Percentiles rank a stretch among this genome's conserved stretches.
Conservation (phyloP, 2,888 invertebrate genomes). For the Caenorhabditis zanzibari region DNA sequence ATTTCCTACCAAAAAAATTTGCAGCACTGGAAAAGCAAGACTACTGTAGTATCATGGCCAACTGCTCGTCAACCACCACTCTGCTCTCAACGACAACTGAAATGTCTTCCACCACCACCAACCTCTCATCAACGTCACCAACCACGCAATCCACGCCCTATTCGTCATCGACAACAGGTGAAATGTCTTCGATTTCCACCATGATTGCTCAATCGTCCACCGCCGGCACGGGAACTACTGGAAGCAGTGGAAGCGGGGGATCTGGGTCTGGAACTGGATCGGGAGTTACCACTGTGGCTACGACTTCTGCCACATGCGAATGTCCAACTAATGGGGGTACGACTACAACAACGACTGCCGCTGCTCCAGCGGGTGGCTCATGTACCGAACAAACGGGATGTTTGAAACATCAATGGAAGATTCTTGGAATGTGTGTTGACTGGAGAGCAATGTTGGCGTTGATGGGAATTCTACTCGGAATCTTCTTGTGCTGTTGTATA, state of each 20-base stretch:
- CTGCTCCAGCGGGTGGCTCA: conserved; percentile 14
- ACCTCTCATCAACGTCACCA: conserved; percentile 39
- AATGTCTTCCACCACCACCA: conserved; percentile 13
- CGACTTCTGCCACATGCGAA: conserved; percentile 7
- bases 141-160: conserved; percentile 15
- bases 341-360: conserved; percentile 4
- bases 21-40: conserved; percentile 73
- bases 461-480: conserved; percentile 22
- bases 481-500: conserved; percentile 55
- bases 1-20: conserved; percentile 6
- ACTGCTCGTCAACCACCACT: conserved; percentile 67
- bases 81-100: conserved; percentile 34
- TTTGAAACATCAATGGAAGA: conserved; percentile 64
- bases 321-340: not conserved
- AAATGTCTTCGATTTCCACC: conserved; percentile 9
- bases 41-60: conserved; percentile 74
- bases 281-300: not conserved
- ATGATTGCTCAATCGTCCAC: not conserved
- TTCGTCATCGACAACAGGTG: conserved; percentile 44
- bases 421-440: conserved; percentile 67
- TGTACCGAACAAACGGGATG: conserved; percentile 35
- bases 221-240: no score
- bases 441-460: conserved; percentile 64
- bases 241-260: not conserved
- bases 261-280: conserved; percentile 3